Evolutionary conservation across 2,797 vertebrate genomes (phyloP).

Genomic region (Sternotherus odoratus): DNA sequence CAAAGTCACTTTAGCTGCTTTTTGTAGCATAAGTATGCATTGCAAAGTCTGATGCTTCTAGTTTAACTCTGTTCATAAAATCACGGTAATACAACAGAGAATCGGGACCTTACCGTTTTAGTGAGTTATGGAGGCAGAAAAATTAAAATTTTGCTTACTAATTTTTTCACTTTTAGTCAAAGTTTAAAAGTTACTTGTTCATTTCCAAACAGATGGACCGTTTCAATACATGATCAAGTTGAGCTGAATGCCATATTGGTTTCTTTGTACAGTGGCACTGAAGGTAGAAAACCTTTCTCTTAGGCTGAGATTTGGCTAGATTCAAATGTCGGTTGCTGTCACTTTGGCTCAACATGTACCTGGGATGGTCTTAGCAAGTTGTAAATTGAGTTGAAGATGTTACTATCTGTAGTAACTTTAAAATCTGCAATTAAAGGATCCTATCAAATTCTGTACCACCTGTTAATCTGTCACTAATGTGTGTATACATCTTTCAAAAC

Average conservation of each 20-base stretch:
- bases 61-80: not conserved
- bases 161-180: not conserved
- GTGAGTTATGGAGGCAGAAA: not conserved
- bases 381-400: no score
- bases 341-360: not conserved
- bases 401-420: not conserved
- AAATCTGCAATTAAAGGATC: not conserved
- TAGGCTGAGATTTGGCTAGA: not conserved
- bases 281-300: not conserved
- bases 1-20: not conserved
- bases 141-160: not conserved
- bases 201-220: no score
- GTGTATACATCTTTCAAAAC: no score
- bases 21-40: not conserved
- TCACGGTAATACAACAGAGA: not conserved
- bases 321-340: not conserved
- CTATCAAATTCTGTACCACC: not conserved
- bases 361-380: no score
- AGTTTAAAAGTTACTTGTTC: not conserved
- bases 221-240: not conserved
- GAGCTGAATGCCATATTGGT: not conserved
- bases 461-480: not conserved
- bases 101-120: not conserved
- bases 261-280: not conserved
- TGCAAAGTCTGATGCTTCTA: not conserved